Base-by-base conservation (phyloP, 2,113 vertebrate species). In the Verasper variegatus region DNA sequence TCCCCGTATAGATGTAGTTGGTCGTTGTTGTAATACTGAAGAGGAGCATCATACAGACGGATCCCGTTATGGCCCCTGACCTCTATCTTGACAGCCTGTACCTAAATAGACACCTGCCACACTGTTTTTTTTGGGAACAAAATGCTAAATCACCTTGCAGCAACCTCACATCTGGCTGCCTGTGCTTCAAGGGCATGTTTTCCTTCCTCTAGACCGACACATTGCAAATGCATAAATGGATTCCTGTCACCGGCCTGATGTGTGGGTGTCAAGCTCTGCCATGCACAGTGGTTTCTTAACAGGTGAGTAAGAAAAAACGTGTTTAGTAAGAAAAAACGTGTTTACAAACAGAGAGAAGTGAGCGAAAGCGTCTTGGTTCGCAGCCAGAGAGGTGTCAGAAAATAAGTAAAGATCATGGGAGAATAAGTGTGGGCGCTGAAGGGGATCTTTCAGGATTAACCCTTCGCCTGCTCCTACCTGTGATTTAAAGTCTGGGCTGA, bases 191-290 rank as follows among this genome's bases (percentile, higher is more conserved):
- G 82, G 85, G 77, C 84, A 59, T 82, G 82, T 91, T 90, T 88
- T 86, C 77, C 57, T 76, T 71, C 79, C 76, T 66, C n/a, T 37
- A 65, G 82, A 91, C n/a, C 52, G 85, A 91, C 87, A 91, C 67
- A 64, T 78, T 81, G 82, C 86, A 88, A 88, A 92, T 86, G 85
- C 87, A 78, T 72, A 86, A 93, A 90, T 58, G 77, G 85, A 91
- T 93, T 92, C 72, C 85, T 90, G 89, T 91, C 88, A 89, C 52
- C 0, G 37, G 57, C 52, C 61, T 91, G 91, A 92, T 69, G 79
- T 66, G 80, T 82, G 74, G 75, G 54, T 84, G 83, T 80, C 77
- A 59, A 26, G 76, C 77, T 72, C 83, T 26, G 79, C 67, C 67
- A 70, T 72, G 75, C 64, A 40, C 62, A 5, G 60, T 18, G 45